Base-by-base conservation (phyloP, 2,888 invertebrate genomes). In the Amiota communis region DNA sequence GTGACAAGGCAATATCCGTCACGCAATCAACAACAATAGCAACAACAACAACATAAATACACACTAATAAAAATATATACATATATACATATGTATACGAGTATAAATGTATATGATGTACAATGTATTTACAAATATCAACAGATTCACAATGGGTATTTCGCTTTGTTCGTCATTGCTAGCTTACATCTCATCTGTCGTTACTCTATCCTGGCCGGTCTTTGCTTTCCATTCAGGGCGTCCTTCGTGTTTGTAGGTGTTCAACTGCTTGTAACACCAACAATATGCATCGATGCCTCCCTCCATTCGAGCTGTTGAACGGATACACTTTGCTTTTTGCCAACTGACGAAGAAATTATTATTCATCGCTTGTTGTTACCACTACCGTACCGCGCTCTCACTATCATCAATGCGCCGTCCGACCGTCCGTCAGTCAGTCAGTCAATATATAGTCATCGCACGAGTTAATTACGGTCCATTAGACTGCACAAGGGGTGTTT, bases 401-500 rank as follows among this genome's bases (percentile, higher is more conserved):
- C 64, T 23, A 65, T 20, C 71, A 71, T 15, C 8, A 51, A 11
- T 13, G 48, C 68, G 67, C 10, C 11, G 76, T 46, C 72, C 46
- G 15, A 17, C 75, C 10, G 17, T 47, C 12, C 57, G 61, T 71
- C 76, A 70, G 61, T 75, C 73, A 78, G 61, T 71, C 76, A 70
- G 61, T 75, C 73, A 78, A 67, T 83, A 72, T 73, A 36, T 74
- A 72, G 82, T 78, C 78, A 76, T 76, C 85, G 83, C 70, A 85
- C 84, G 75, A 85, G 85, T 84, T 84, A 84, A 84, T 84, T 84
- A 84, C 85, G 85, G 83, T 85, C 83, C 83, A 84, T 84, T 84
- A 84, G 83, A 84, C 80, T 85, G 86, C 83, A 84, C 85, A 84
- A 84, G 83, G 85, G 53, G 83, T 85, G 83, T 84, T 84, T 84